Conservation (phyloP, 37 sponge, comb jelly and placozoan genomes). For the Bolinopsis microptera region DNA sequence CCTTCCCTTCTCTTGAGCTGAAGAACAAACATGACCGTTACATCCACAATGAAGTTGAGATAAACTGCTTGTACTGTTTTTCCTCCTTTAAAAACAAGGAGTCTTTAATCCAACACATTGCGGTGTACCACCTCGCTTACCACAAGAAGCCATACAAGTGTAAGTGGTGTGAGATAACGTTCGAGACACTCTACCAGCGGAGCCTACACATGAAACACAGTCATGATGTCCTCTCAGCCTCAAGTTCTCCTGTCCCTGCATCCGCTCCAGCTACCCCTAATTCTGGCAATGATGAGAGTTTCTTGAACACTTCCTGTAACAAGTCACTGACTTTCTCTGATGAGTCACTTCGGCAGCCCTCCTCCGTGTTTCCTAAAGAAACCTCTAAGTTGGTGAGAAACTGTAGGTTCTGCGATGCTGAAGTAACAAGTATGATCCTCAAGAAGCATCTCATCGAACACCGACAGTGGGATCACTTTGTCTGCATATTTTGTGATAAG, state of each 20-base stretch:
- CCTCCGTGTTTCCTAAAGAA: constrained; percentile 23
- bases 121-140: neutral
- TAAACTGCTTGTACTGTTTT: constrained; percentile 28
- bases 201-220: constrained; percentile 53
- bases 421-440: constrained; percentile 54
- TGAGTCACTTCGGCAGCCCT: neutral
- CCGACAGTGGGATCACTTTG: constrained; percentile 59
- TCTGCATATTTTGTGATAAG: constrained; percentile 52
- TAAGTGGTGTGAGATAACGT: constrained; percentile 65
- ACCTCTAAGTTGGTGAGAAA: constrained; percentile 24
- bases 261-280: neutral
- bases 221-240: constrained; percentile 36
- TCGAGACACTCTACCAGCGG: constrained; percentile 63
- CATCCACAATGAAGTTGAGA: constrained; percentile 12
- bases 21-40: neutral
- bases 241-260: neutral
- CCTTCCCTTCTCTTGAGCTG: neutral
- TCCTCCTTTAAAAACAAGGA: constrained; percentile 37
- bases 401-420: constrained; percentile 48
- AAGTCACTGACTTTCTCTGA: neutral
- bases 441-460: constrained; percentile 57
- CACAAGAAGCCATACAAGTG: constrained; percentile 62
- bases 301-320: neutral
- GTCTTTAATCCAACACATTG: constrained; percentile 45
- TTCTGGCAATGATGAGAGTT: neutral